Percentiles rank a stretch among this genome's conserved stretches.
Conservation (phyloP, 2,113 vertebrate species). For the Caracal caracal region DNA sequence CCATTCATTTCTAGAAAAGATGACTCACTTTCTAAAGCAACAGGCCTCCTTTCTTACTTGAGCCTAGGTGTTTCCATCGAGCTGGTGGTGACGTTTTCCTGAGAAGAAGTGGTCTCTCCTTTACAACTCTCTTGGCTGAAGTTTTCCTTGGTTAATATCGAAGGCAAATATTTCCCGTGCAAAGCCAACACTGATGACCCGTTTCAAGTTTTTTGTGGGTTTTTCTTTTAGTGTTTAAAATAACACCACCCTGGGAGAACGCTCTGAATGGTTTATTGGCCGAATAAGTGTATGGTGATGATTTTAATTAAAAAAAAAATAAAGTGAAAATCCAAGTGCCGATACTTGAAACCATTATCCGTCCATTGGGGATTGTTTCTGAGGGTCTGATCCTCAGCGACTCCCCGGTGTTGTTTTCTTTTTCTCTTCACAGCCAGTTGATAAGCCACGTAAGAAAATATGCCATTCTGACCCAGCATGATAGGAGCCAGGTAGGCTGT, state of each 20-base stretch:
- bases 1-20: constrained; percentile 26
- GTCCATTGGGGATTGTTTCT: neutral
- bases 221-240: neutral
- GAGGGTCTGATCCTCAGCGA: neutral
- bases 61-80: neutral
- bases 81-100: neutral
- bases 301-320: constrained; percentile 34
- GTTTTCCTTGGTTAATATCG: neutral
- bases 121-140: neutral
- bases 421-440: neutral
- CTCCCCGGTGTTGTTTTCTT: neutral
- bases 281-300: neutral
- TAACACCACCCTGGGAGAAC: neutral
- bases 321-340: neutral
- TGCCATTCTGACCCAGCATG: neutral
- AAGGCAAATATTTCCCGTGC: neutral
- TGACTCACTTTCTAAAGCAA: constrained; percentile 30
- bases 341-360: neutral
- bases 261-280: neutral
- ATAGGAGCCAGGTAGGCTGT: neutral
- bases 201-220: neutral
- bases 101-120: neutral
- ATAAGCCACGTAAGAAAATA: neutral
- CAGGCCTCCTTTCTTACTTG: neutral
- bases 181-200: neutral